A percentile compares a stretch with the other conserved stretches of the same genome.
These are phyloP conservation scores for Heteronetta atricapilla DNA, from an alignment of 2,113 vertebrate species.

Conservation along the genomic window DNA sequence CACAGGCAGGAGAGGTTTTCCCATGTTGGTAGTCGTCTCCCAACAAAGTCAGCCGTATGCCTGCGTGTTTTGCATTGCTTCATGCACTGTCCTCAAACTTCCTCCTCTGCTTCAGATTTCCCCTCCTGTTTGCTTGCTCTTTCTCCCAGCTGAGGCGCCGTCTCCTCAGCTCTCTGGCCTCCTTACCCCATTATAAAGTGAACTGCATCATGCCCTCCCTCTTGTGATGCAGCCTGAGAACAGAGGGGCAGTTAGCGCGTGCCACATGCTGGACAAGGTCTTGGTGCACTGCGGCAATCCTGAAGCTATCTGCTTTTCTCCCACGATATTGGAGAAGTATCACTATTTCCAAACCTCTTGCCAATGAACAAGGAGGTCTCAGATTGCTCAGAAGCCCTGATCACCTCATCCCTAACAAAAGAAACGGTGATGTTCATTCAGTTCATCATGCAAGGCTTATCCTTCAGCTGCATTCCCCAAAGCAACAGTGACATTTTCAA, in stretches of 20 bases:
- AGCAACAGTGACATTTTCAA: background rate
- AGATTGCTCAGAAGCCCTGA: background rate
- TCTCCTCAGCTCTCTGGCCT: background rate
- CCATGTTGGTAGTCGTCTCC: background rate
- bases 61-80: background rate
- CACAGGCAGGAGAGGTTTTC: background rate
- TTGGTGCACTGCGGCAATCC: background rate
- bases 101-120: background rate
- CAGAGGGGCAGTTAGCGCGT: background rate
- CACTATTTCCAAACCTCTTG: background rate
- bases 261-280: background rate
- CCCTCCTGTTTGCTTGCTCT: background rate
- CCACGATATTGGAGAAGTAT: background rate
- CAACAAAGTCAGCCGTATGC: background rate
- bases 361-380: background rate
- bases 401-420: background rate
- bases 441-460: background rate
- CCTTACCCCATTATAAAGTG: background rate
- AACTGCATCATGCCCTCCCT: background rate
- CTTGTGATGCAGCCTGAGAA: background rate
- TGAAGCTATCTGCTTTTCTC: background rate
- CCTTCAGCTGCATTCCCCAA: background rate
- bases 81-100: background rate
- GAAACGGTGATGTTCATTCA: background rate
- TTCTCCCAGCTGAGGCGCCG: background rate